Percentiles rank a stretch among this genome's conserved stretches.
Conservation (phyloP, 2,113 vertebrate genomes). For the Phylloscopus trochiloides region DNA sequence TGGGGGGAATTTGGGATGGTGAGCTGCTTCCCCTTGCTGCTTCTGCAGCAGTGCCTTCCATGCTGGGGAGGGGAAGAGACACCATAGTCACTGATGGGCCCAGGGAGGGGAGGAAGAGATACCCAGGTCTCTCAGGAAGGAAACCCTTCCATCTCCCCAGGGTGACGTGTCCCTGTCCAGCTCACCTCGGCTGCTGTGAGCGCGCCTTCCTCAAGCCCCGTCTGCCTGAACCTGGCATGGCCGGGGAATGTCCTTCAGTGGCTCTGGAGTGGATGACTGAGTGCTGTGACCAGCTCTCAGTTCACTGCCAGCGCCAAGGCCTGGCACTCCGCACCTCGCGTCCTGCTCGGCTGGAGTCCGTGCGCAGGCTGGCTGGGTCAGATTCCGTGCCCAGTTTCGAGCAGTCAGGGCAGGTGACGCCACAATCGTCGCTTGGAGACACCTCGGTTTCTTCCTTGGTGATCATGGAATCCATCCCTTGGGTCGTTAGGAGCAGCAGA, state of each 20-base stretch:
- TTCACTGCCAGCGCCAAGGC: not conserved
- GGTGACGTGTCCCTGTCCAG: not conserved
- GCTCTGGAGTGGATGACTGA: not conserved
- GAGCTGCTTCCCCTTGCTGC: not conserved
- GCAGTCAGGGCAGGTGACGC: not conserved
- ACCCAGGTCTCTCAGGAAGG: not conserved
- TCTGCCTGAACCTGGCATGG: not conserved
- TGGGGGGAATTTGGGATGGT: not conserved
- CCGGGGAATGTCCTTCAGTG: not conserved
- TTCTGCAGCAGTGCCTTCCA: not conserved
- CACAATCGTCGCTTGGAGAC: accelerated
- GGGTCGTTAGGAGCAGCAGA: no score
- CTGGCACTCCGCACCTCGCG: not conserved
- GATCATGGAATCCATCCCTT: accelerated
- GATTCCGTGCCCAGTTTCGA: accelerated
- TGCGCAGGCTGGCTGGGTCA: not conserved
- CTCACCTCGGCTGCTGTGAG: not conserved
- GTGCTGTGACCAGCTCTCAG: not conserved
- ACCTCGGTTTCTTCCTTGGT: not conserved
- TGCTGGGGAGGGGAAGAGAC: not conserved
- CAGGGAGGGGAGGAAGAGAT: no score
- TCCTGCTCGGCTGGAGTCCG: not conserved
- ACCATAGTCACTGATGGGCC: not conserved
- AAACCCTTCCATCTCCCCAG: not conserved
- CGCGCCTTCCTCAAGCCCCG: accelerated